Conservation (phyloP, 2,888 invertebrate species). For the Polymixis lichenea region DNA sequence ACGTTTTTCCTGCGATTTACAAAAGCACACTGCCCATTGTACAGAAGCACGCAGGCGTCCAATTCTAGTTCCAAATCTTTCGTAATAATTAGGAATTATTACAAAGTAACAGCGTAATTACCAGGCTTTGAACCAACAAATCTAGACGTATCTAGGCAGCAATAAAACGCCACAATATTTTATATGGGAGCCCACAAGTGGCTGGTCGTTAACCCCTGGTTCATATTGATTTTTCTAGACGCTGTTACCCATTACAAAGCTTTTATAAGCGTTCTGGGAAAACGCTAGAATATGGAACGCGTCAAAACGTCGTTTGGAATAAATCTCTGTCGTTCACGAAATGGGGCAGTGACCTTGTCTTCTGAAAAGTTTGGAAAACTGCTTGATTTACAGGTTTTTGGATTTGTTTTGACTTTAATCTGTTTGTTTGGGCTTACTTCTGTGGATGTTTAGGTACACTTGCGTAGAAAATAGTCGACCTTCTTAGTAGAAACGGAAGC, state of each 20-base stretch:
- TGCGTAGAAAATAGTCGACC: background rate
- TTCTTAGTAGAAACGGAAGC: background rate
- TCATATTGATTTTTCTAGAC: conserved; percentile 81
- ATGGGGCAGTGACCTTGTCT: conserved; percentile 38
- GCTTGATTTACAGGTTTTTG: conserved; percentile 16
- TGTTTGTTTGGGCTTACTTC: conserved; percentile 12
- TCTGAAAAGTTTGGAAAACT: conserved; percentile 19
- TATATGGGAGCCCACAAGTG: conserved; percentile 68
- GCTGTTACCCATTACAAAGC: conserved; percentile 55
- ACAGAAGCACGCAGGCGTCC: background rate
- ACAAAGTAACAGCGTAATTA: background rate
- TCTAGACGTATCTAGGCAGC: conserved; percentile 10
- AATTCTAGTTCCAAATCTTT: background rate
- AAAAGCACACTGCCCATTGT: background rate
- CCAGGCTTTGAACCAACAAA: conserved; percentile 7
- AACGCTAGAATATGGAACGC: conserved; percentile 37
- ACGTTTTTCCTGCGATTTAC: background rate
- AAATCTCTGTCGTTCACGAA: conserved; percentile 51
- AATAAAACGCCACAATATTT: conserved; percentile 47
- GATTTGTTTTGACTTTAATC: conserved; percentile 23
- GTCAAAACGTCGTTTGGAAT: conserved; percentile 41
- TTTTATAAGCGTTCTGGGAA: conserved; percentile 50
- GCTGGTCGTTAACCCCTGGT: conserved; percentile 75
- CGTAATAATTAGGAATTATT: background rate
- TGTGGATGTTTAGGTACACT: background rate